Conservation (phyloP, 1,140 invertebrate genomes). For the Tetraneura akinire region DNA sequence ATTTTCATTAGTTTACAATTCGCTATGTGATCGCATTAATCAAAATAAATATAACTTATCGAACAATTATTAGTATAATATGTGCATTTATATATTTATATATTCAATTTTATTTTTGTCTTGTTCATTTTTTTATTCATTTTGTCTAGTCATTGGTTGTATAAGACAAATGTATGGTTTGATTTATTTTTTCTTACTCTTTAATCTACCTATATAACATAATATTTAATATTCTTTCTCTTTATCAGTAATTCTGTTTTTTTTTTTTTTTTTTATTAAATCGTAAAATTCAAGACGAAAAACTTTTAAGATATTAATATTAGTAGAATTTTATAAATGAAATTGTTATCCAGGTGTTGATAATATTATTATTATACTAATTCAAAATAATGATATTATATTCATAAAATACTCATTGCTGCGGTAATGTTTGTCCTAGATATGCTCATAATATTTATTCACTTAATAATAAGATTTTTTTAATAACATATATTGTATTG, state of each 20-base stretch:
- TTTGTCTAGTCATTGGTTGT: not conserved
- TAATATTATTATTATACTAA: not conserved
- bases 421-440: not conserved
- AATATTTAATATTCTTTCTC: not conserved
- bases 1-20: conserved; percentile 16
- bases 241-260: not conserved
- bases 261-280: not conserved
- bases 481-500: not conserved
- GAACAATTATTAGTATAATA: not conserved
- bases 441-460: conserved; percentile 38
- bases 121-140: not conserved
- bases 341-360: not conserved
- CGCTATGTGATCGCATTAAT: not conserved
- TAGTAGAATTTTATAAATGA: not conserved
- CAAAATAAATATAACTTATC: not conserved
- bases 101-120: not conserved
- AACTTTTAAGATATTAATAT: not conserved
- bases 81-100: not conserved
- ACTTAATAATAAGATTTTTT: not conserved
- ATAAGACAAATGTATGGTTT: not conserved
- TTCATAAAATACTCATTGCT: not conserved
- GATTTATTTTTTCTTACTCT: not conserved
- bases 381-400: not conserved
- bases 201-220: no score
- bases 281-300: not conserved